Percentiles rank a stretch among this genome's conserved stretches.
Conservation (phyloP, 2,888 invertebrate species). For the Mythimna ferrago region DNA sequence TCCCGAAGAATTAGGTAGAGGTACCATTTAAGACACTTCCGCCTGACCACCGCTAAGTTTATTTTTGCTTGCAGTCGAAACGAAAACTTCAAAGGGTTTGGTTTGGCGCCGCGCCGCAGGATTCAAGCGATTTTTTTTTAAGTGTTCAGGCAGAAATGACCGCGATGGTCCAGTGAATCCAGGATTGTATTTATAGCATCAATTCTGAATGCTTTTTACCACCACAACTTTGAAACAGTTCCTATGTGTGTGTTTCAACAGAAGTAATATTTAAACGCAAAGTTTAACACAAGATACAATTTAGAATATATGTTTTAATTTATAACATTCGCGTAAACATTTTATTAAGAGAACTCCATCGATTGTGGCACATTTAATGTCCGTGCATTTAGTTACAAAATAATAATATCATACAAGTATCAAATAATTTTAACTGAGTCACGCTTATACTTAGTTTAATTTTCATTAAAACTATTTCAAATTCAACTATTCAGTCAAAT, state of each 20-base stretch:
- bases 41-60: too few relatives aligned
- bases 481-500: constrained; percentile 70
- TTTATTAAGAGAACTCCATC: constrained; percentile 28
- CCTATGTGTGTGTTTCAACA: not conserved
- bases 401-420: constrained; percentile 45
- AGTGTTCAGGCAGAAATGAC: too few relatives aligned
- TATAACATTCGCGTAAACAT: constrained; percentile 52
- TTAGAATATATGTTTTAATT: constrained; percentile 38
- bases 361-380: constrained; percentile 26
- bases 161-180: too few relatives aligned
- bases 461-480: constrained; percentile 54
- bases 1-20: too few relatives aligned
- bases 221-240: not conserved
- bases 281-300: constrained; percentile 34
- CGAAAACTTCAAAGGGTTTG: too few relatives aligned
- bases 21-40: too few relatives aligned
- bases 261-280: constrained; percentile 36
- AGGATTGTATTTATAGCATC: not conserved
- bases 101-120: too few relatives aligned
- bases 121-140: too few relatives aligned
- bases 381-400: constrained; percentile 47
- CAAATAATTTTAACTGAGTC: constrained; percentile 34
- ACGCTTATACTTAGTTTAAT: constrained; percentile 43
- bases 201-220: not conserved
- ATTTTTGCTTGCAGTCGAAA: too few relatives aligned